Evolutionary conservation across 1,140 invertebrate genomes (phyloP).

Genomic region (Papilio machaon): DNA sequence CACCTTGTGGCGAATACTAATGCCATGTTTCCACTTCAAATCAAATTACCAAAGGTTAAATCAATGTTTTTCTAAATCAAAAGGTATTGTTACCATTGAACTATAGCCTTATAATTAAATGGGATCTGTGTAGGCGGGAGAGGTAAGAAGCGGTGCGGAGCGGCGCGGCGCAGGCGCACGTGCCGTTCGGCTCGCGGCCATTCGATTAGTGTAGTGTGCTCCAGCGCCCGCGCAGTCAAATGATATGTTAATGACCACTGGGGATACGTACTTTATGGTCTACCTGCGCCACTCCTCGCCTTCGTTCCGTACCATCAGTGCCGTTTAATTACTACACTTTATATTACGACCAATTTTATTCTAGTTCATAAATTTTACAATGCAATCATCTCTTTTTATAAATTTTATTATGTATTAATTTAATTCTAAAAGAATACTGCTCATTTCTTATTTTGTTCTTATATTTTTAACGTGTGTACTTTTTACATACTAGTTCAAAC

Average conservation of each 20-base stretch:
- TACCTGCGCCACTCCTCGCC: constrained; percentile 48
- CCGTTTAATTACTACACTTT: constrained; percentile 38
- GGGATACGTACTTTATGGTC: constrained; percentile 67
- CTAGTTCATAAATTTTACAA: constrained; percentile 33
- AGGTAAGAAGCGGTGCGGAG: not conserved
- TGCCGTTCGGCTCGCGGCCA: constrained; percentile 52
- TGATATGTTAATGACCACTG: constrained; percentile 73
- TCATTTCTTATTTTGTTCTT: not conserved
- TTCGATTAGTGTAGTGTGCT: constrained; percentile 55
- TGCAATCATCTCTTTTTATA: not conserved
- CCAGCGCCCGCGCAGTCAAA: constrained; percentile 51
- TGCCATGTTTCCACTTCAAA: not conserved
- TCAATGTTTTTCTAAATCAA: constrained; percentile 28
- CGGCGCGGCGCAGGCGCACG: constrained; percentile 12
- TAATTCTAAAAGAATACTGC: not conserved
- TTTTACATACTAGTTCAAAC: too few species aligned
- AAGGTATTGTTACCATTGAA: constrained; percentile 35
- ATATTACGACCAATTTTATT: constrained; percentile 35
- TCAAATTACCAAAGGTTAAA: not conserved
- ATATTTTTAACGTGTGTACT: too few species aligned
- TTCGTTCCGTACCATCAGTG: constrained; percentile 25
- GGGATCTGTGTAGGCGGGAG: constrained; percentile 33
- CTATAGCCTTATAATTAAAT: constrained; percentile 40
- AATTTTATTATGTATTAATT: not conserved
- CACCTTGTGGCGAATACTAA: not conserved